These are phyloP conservation scores for Indicator indicator DNA, from an alignment of 2,113 vertebrate genomes.

Conservation along the genomic window DNA sequence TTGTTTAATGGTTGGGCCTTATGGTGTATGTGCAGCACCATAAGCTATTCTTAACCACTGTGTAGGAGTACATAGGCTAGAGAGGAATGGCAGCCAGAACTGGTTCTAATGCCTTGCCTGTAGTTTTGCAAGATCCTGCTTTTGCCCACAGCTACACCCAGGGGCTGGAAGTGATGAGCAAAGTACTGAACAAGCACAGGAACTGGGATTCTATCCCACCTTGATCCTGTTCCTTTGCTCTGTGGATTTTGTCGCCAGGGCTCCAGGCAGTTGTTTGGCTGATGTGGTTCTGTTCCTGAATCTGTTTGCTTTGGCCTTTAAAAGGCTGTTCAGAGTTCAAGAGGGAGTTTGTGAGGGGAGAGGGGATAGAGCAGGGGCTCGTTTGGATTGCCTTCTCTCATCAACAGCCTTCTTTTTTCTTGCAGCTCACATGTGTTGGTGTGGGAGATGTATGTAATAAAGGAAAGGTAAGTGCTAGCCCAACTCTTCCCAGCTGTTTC, in stretches of 20 bases:
- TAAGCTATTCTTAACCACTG: not conserved
- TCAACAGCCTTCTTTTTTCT: conserved; percentile 27
- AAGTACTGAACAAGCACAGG: not conserved
- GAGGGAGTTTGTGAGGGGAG: not conserved
- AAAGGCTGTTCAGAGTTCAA: not conserved
- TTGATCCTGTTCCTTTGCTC: not conserved
- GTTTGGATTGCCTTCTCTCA: not conserved
- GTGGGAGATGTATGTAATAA: conserved; percentile 95
- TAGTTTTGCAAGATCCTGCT: not conserved
- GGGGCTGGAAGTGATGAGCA: not conserved
- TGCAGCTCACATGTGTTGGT: conserved; percentile 92
- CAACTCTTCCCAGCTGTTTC: not conserved
- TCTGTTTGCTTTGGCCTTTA: not conserved
- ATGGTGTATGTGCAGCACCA: not conserved
- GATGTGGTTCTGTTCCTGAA: not conserved
- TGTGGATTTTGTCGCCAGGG: not conserved
- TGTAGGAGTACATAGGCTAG: not conserved
- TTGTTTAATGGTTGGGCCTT: not conserved
- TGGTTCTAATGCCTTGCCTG: not conserved
- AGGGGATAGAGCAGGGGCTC: not conserved
- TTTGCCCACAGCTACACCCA: not conserved
- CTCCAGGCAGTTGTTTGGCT: not conserved
- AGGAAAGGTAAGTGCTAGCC: conserved; percentile 85
- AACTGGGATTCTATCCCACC: not conserved
- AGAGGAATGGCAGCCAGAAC: not conserved